Conservation (phyloP, 2,113 vertebrate genomes). For the Madoqua kirkii region DNA sequence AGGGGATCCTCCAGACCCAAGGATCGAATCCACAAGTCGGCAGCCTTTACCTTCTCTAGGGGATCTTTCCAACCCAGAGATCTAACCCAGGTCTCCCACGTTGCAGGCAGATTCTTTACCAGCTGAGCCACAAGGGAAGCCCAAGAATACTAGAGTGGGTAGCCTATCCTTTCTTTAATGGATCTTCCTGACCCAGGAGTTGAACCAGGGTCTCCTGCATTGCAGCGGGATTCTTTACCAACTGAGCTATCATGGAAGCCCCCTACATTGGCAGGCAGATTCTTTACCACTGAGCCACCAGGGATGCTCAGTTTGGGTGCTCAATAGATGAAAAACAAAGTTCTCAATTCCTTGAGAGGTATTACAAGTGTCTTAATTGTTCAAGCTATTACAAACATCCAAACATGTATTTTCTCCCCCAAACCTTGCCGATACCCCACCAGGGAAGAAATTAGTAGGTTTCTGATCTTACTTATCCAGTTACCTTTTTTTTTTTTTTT, state of each 20-base stretch:
- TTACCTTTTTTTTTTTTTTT: not conserved
- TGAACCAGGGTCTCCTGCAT: accelerated
- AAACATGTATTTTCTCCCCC: not conserved
- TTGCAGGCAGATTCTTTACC: not conserved
- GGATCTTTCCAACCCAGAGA: not conserved
- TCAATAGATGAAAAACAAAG: not conserved
- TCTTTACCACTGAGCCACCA: not conserved
- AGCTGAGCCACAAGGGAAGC: not conserved
- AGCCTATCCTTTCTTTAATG: not conserved
- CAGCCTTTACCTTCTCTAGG: not conserved
- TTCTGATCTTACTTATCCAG: not conserved
- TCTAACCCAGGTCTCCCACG: not conserved
- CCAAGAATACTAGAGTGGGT: not conserved
- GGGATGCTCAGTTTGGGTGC: not conserved
- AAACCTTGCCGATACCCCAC: not conserved
- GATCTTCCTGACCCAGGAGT: not conserved
- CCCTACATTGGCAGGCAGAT: not conserved
- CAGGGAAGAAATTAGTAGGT: not conserved
- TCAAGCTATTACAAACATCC: not conserved
- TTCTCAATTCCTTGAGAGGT: not conserved
- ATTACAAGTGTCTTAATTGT: not conserved
- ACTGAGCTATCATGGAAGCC: not conserved
- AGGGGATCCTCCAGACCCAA: not conserved
- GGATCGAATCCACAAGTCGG: not conserved
- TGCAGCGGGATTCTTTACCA: not conserved